Conservation (phyloP, 2,113 vertebrate species). For the Apteryx owenii region DNA sequence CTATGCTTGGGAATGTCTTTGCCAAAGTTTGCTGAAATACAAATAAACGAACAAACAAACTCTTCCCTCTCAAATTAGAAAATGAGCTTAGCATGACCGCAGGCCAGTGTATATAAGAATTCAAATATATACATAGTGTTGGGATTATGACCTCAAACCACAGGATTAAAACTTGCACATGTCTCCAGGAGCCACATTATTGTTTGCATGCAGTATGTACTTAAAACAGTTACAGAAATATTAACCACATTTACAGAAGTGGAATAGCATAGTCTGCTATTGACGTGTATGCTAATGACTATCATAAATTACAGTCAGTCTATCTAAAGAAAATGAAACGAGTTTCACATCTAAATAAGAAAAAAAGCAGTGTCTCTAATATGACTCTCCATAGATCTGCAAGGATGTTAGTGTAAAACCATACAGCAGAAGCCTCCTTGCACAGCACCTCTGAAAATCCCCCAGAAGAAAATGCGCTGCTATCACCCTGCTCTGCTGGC, state of each 20-base stretch:
- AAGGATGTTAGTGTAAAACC: neutral
- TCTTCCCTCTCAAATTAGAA: neutral
- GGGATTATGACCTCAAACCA: neutral
- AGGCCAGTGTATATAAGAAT: neutral
- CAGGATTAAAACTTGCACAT: neutral
- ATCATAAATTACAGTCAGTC: neutral
- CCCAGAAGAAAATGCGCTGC: rapidly evolving
- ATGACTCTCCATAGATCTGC: neutral
- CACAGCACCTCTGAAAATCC: neutral
- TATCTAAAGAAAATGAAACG: neutral
- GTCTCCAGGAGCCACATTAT: neutral
- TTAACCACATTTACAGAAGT: neutral
- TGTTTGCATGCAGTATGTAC: neutral
- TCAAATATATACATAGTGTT: neutral
- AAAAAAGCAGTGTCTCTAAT: neutral
- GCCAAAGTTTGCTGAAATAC: neutral
- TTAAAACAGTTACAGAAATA: neutral
- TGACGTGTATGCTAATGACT: rapidly evolving
- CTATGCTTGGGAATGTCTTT: neutral
- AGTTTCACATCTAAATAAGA: neutral
- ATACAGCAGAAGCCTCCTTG: neutral
- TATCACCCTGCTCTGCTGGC: neutral
- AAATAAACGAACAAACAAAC: neutral
- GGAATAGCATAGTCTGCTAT: neutral
- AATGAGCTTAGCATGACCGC: neutral